Evolutionary conservation across 2,113 vertebrate genomes (phyloP).

Genomic region (Zeus faber): DNA sequence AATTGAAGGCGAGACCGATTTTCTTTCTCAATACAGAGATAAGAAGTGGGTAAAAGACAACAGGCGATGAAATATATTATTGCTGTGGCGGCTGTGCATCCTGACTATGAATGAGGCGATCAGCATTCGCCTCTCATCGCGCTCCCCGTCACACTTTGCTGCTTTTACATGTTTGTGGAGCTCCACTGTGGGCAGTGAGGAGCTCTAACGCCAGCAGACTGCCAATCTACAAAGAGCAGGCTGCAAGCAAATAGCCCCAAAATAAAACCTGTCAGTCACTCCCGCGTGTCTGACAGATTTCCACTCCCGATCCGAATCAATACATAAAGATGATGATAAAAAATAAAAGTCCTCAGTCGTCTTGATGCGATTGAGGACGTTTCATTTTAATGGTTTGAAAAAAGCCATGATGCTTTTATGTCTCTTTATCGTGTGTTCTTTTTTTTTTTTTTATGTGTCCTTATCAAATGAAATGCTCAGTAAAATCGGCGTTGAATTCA

Average conservation of each 20-base stretch:
- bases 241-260: conserved; percentile 37
- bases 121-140: conserved; percentile 53
- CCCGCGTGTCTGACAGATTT: conserved; percentile 24
- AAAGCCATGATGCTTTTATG: conserved; percentile 25
- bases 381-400: no score
- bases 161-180: conserved; percentile 61
- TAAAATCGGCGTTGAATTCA: conserved; percentile 40
- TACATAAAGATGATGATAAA: no score
- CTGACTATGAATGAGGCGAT: conserved; percentile 56
- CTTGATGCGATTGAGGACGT: no score
- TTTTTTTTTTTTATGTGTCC: no score
- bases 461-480: conserved; percentile 44
- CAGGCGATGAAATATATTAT: conserved; percentile 31
- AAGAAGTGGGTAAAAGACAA: conserved; percentile 38
- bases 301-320: no score
- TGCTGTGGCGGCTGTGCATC: conserved; percentile 37
- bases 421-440: conserved; percentile 40
- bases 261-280: conserved; percentile 34
- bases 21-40: conserved; percentile 21
- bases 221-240: conserved; percentile 41
- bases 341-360: no score
- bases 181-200: conserved; percentile 39
- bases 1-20: conserved; percentile 4
- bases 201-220: conserved; percentile 36
- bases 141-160: conserved; percentile 52